Evolutionary conservation across 2,797 vertebrate genomes (phyloP).

Genomic region (Catharus ustulatus): DNA sequence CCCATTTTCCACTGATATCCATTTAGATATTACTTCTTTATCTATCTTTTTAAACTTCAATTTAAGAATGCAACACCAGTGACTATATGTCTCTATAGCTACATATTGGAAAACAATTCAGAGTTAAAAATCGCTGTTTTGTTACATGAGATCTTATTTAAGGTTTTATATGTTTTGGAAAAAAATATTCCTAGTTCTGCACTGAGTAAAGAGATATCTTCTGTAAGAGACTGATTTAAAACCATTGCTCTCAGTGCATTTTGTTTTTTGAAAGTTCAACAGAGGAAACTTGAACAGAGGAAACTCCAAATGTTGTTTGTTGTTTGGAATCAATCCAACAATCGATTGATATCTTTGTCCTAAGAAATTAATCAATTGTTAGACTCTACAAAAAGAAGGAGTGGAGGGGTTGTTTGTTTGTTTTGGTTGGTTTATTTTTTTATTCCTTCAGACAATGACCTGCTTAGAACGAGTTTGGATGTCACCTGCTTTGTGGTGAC

Average conservation of each 20-base stretch:
- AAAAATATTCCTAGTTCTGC: constrained; percentile 28
- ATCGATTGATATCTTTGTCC: too few relatives aligned
- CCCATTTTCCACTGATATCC: constrained; percentile 48
- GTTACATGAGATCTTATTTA: constrained; percentile 46
- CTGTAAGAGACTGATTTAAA: background rate
- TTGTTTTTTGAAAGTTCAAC: background rate
- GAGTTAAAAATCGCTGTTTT: constrained; percentile 43
- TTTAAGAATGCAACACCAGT: constrained; percentile 49
- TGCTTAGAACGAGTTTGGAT: background rate
- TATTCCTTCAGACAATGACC: background rate
- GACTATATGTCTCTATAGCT: constrained; percentile 7
- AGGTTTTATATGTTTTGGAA: constrained; percentile 5
- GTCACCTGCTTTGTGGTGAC: background rate
- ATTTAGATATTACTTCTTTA: constrained; percentile 64
- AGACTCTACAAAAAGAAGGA: background rate
- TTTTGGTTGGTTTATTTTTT: background rate
- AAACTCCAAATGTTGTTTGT: background rate
- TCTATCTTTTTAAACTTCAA: constrained; percentile 35
- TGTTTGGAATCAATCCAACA: too few relatives aligned
- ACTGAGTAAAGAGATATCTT: background rate
- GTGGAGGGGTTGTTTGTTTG: background rate
- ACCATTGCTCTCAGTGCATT: background rate
- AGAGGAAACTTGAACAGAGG: background rate
- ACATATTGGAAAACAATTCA: constrained; percentile 63
- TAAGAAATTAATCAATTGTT: background rate